Percentiles rank a stretch among this genome's conserved stretches.
Evolutionary conservation across 2,888 invertebrate genomes (phyloP).

Genomic region (Hypena proboscidalis): DNA sequence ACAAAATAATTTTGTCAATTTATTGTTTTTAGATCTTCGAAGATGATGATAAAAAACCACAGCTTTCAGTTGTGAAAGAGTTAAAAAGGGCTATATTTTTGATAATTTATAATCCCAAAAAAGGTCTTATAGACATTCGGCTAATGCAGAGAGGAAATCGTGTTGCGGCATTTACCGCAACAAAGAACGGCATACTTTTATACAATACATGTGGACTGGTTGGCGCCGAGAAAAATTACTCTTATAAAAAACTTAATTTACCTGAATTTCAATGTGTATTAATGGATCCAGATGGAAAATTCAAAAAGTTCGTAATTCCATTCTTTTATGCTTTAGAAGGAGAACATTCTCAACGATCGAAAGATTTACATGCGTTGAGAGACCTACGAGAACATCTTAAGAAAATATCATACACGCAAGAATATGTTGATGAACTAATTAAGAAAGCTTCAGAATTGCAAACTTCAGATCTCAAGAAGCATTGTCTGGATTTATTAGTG

Average conservation of each 20-base stretch:
- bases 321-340: conserved; percentile 96
- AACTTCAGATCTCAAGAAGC: conserved; percentile 89
- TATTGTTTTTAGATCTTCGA: conserved; percentile 72
- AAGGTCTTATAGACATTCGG: conserved; percentile 97
- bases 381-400: conserved; percentile 89
- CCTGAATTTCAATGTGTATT: conserved; percentile 91
- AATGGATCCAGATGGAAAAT: conserved; percentile 92
- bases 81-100: conserved; percentile 91
- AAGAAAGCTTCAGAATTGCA: conserved; percentile 87
- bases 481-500: conserved; percentile 89
- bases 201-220: conserved; percentile 93
- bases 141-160: conserved; percentile 95
- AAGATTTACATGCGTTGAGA: conserved; percentile 94
- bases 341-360: conserved; percentile 93
- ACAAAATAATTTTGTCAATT: background rate
- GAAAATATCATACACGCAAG: conserved; percentile 81
- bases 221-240: conserved; percentile 87
- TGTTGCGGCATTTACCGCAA: conserved; percentile 95
- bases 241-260: conserved; percentile 84
- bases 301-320: conserved; percentile 94
- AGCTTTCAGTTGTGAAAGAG: conserved; percentile 71
- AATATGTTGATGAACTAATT: conserved; percentile 80
- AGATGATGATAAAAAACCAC: conserved; percentile 72
- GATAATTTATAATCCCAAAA: conserved; percentile 96
- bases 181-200: conserved; percentile 92